Conservation (phyloP, 2,888 invertebrate genomes). For the Parascotia fuliginaria region DNA sequence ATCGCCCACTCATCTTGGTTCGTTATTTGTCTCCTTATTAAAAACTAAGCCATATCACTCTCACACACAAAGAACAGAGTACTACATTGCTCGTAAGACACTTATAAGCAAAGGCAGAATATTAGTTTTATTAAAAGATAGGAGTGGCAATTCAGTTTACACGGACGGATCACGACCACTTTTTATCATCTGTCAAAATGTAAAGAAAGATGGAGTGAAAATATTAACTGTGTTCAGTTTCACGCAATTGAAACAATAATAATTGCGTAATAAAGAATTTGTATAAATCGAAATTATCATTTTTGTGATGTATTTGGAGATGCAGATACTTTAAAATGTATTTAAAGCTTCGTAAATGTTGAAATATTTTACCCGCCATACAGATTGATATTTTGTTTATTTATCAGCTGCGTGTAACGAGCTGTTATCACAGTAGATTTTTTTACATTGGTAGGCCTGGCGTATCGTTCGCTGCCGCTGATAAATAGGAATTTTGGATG, state of each 20-base stretch:
- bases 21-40: slow-evolving; percentile 48
- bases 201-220: slow-evolving; percentile 41
- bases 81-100: slow-evolving; percentile 66
- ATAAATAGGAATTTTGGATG: slow-evolving; percentile 67
- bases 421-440: slow-evolving; percentile 22
- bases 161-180: slow-evolving; percentile 70
- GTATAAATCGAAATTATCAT: not conserved
- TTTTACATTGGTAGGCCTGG: slow-evolving; percentile 34
- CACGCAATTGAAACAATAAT: slow-evolving; percentile 20
- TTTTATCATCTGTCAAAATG: slow-evolving; percentile 66
- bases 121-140: slow-evolving; percentile 58
- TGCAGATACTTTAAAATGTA: not conserved
- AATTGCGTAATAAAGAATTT: not conserved
- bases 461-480: slow-evolving; percentile 43
- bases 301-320: not conserved
- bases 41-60: slow-evolving; percentile 68
- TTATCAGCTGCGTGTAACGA: slow-evolving; percentile 19
- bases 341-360: too few species aligned
- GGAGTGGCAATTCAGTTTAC: slow-evolving; percentile 73
- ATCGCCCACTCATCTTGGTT: slow-evolving; percentile 79
- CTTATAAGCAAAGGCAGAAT: slow-evolving; percentile 56
- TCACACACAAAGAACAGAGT: slow-evolving; percentile 53
- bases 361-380: not conserved
- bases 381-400: not conserved
- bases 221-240: slow-evolving; percentile 30